Evolutionary conservation across 2,797 vertebrate species (phyloP), one percentile per base, ranked within the genome.

Genomic region (Morus bassanus): DNA sequence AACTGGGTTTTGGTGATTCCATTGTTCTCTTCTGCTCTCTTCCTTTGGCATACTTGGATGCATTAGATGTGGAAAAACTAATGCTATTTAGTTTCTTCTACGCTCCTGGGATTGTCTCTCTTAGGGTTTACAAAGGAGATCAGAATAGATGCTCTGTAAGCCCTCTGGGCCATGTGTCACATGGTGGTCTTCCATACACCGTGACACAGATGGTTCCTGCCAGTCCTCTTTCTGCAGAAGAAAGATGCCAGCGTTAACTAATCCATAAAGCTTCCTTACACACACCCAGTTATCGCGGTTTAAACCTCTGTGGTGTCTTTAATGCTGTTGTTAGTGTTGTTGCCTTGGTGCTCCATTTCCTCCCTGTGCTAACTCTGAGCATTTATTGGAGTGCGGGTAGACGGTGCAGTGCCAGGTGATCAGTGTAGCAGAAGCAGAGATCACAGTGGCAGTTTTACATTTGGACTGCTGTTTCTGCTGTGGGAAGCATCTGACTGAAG

Each of bases 251-350:
- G 63, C 19, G 0, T 95, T 89, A 91, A 64, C 83, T 93, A 95
- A 97, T 90, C 88, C 81, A 68, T 82, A 94, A 96, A 95, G 70
- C 90, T 95, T 80, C 74, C 45, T 84, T 63, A n/a, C 92, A 88
- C 56, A 78, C 89, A 76, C 91, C 86, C 93, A 96, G 84, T 72
- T 60, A 61, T 7, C 91, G 79, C 0, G 0, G 46, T 78, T 94
- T 75, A 94, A 95, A 89, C 79, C 89, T 93, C 86, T 21, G 1
- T 9, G 61, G 87, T 95, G 78, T 65, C 72, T 93, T 95, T 80
- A 92, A 85, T 1, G 5, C 75, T 28, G 30, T 2, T 87, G 84
- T 91, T 92, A 89, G 24, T 68, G 50, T 28, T 60, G 90, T 93
- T 95, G 91, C 91, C 95, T 91, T 84, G 75, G 92, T 85, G 86